Percentiles rank a stretch among this genome's conserved stretches.
These are phyloP conservation scores for Odontomyia ornata DNA, from an alignment of 2,888 invertebrate species.

Conservation along the genomic window DNA sequence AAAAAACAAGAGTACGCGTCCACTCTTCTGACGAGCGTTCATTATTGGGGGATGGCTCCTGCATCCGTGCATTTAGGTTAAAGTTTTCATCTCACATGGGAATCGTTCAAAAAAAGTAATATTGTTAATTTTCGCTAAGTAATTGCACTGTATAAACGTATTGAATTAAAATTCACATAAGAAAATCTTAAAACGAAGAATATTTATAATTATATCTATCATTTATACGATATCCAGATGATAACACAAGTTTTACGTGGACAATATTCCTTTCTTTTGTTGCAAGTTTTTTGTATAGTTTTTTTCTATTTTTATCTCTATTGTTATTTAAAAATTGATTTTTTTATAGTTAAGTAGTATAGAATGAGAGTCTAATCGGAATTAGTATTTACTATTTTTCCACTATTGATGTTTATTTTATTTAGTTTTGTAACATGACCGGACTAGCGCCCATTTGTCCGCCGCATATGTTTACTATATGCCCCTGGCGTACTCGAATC, in stretches of 20 bases:
- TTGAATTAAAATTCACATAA: constrained; percentile 20
- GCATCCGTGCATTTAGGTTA: no score
- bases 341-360: not conserved
- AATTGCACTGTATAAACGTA: constrained; percentile 38
- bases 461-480: constrained; percentile 67
- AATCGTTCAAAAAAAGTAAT: constrained; percentile 22
- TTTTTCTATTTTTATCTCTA: not conserved
- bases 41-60: no score
- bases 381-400: constrained; percentile 27
- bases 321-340: not conserved
- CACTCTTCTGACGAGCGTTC: no score
- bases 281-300: not conserved
- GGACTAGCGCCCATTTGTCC: constrained; percentile 55
- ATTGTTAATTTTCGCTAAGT: constrained; percentile 30
- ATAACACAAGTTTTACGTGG: not conserved
- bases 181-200: not conserved
- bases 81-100: constrained; percentile 14
- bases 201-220: not conserved
- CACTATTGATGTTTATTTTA: not conserved
- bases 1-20: no score
- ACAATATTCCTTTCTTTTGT: not conserved
- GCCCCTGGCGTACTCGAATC: constrained; percentile 94
- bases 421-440: constrained; percentile 51
- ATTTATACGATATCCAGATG: not conserved
- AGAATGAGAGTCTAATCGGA: not conserved